A percentile compares a stretch with the other conserved stretches of the same genome.
Evolutionary conservation across 2,888 invertebrate genomes (phyloP).

Genomic region (Morinoia aosen): DNA sequence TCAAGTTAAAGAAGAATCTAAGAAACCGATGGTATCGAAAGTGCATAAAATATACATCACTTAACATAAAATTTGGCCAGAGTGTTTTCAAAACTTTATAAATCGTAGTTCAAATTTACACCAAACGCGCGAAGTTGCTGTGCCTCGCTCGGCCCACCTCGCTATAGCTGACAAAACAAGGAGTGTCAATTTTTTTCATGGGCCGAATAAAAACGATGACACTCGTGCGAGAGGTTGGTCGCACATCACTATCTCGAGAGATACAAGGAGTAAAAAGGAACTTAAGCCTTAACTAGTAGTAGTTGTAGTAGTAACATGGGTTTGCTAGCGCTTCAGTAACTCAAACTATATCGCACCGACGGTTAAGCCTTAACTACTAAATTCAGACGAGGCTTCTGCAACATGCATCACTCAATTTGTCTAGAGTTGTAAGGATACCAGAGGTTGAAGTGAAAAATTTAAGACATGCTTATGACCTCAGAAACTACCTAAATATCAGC

Average conservation of each 20-base stretch:
- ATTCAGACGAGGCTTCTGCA: no score
- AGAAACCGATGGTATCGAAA: background rate
- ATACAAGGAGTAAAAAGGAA: no score
- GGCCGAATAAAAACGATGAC: background rate
- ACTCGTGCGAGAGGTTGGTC: background rate
- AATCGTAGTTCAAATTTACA: background rate
- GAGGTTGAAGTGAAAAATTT: no score
- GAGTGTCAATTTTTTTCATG: background rate
- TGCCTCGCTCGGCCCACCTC: background rate
- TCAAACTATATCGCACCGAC: no score
- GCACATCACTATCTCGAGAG: background rate
- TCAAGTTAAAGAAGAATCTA: background rate
- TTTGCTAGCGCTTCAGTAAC: no score
- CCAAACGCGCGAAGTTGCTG: no score
- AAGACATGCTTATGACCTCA: no score
- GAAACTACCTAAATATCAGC: background rate
- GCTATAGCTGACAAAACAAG: background rate
- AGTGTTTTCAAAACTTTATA: background rate
- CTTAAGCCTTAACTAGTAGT: no score
- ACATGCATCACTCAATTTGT: no score
- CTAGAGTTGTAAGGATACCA: no score
- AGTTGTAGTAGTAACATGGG: no score
- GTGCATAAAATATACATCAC: background rate
- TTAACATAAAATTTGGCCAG: background rate
- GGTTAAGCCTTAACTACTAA: no score